Evolutionary conservation across 2,113 vertebrate genomes (phyloP).

Genomic region (Tragelaphus imberbis): DNA sequence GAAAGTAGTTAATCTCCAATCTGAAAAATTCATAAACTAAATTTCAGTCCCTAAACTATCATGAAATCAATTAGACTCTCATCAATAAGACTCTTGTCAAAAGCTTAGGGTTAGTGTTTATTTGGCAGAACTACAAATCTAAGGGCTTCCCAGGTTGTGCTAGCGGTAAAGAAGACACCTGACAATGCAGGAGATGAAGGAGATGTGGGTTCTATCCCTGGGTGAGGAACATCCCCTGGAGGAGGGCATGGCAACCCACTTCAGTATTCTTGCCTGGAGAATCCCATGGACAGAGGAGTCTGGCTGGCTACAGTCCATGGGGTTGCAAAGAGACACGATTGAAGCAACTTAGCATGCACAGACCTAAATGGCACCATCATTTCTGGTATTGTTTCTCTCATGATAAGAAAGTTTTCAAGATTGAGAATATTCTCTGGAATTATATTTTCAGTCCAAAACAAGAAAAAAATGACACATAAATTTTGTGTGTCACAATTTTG

Average conservation of each 20-base stretch:
- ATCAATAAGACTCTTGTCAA: background rate
- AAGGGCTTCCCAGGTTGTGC: background rate
- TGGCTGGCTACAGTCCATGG: background rate
- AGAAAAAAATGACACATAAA: background rate
- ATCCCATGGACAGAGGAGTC: background rate
- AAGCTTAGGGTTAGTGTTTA: background rate
- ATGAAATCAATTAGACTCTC: background rate
- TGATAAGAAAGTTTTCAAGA: background rate
- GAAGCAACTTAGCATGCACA: background rate
- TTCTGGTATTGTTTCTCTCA: background rate
- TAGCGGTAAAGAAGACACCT: background rate
- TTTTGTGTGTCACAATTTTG: background rate
- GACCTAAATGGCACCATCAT: background rate
- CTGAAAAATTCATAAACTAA: background rate
- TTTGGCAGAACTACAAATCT: background rate
- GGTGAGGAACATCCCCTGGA: background rate
- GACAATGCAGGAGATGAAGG: background rate
- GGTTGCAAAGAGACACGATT: background rate
- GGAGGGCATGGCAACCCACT: background rate
- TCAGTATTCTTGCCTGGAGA: background rate
- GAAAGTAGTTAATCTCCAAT: background rate
- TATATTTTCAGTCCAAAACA: constrained; percentile 14
- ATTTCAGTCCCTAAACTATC: background rate
- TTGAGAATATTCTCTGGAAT: background rate
- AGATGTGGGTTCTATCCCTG: background rate